phyloP scores from a whole-genome alignment of 2,888 invertebrate species.

The Proisotoma minuta region DNA sequence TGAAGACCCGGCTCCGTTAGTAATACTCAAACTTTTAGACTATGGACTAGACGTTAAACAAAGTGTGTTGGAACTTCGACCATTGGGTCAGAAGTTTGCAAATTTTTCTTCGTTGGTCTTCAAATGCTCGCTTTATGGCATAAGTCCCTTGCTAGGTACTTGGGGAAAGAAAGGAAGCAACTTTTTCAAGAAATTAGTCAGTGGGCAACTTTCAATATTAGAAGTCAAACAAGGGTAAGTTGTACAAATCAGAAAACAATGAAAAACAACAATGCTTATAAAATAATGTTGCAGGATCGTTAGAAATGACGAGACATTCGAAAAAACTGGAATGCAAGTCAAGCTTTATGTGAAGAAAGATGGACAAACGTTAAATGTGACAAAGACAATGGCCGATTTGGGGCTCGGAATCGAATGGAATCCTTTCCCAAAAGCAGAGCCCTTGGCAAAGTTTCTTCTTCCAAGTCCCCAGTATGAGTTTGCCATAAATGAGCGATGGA shows the following conservation, averaged over 20 bases:
- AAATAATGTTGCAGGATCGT: too few species aligned
- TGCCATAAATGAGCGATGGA: too few species aligned
- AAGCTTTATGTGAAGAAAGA: slow-evolving; percentile 18
- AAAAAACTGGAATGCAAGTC: too few species aligned
- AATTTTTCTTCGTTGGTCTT: slow-evolving; percentile 12
- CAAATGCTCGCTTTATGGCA: slow-evolving; percentile 23
- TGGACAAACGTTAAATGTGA: slow-evolving; percentile 18
- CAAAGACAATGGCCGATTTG: slow-evolving; percentile 18
- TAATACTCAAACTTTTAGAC: slow-evolving; percentile 21
- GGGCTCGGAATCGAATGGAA: slow-evolving; percentile 32
- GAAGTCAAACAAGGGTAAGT: slow-evolving; percentile 25
- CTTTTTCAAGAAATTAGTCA: slow-evolving; percentile 14
- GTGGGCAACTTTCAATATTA: slow-evolving; percentile 9
- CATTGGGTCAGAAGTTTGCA: slow-evolving; percentile 16
- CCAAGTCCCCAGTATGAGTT: too few species aligned
- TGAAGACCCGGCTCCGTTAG: slow-evolving; percentile 9
- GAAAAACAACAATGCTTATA: too few species aligned
- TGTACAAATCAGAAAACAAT: too few species aligned
- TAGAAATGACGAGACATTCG: too few species aligned
- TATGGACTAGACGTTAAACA: slow-evolving; percentile 16
- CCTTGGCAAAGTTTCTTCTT: too few species aligned
- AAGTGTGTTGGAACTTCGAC: slow-evolving; percentile 1
- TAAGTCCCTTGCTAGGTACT: slow-evolving; percentile 28
- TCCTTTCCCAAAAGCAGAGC: slow-evolving; percentile 12
- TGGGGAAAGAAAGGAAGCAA: slow-evolving; percentile 21